Percentiles rank a stretch among this genome's conserved stretches.
Conservation (phyloP, 2,888 invertebrate genomes). For the Cryptops parisi region DNA sequence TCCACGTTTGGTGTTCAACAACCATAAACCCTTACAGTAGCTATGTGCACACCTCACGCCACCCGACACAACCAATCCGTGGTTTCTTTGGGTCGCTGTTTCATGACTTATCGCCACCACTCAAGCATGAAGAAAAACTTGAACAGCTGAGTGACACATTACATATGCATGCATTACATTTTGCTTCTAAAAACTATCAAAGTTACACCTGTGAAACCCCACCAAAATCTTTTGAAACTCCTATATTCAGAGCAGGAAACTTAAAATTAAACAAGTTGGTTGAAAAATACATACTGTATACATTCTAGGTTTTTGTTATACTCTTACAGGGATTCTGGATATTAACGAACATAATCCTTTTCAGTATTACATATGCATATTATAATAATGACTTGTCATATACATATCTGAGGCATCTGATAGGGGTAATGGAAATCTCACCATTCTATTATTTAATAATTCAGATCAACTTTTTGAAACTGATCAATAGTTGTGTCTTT, state of each 20-base stretch:
- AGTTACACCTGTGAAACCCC: not conserved
- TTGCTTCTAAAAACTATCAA: not conserved
- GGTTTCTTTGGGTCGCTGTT: too few relatives aligned
- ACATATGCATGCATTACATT: too few relatives aligned
- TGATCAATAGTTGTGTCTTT: not conserved
- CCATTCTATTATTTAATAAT: not conserved
- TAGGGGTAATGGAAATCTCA: not conserved
- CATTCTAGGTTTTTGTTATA: not conserved
- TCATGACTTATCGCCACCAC: too few relatives aligned
- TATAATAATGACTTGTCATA: not conserved
- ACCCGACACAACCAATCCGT: too few relatives aligned
- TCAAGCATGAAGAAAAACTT: too few relatives aligned
- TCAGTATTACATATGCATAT: not conserved
- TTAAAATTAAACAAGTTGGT: not conserved
- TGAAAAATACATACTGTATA: not conserved
- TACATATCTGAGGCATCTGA: constrained; percentile 1
- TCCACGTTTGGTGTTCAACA: too few relatives aligned
- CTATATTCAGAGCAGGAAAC: not conserved
- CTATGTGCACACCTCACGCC: too few relatives aligned
- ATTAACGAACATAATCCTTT: not conserved
- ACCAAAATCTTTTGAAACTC: constrained; percentile 1
- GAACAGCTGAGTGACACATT: too few relatives aligned
- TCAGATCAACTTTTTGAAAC: not conserved
- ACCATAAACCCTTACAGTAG: too few relatives aligned
- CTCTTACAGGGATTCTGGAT: constrained; percentile 2